A percentile compares a stretch with the other conserved stretches of the same genome.
These are phyloP conservation scores for Brachylomia viminalis DNA, from an alignment of 2,888 invertebrate species.

Conservation along the genomic window DNA sequence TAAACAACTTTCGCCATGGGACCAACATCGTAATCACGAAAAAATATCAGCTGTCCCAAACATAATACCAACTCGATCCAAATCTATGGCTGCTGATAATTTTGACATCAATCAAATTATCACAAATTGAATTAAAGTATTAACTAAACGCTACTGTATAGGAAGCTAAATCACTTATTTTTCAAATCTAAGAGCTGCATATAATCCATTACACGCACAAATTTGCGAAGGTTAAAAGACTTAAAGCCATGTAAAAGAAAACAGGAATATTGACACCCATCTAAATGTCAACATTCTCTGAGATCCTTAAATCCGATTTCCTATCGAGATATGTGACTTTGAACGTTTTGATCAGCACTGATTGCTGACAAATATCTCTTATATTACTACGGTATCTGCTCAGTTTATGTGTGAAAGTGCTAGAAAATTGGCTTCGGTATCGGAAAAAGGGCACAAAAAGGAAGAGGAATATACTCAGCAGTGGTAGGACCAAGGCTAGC, in stretches of 20 bases:
- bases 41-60: too few relatives aligned
- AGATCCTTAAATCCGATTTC: constrained; percentile 53
- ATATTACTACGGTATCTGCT: constrained; percentile 14
- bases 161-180: background rate
- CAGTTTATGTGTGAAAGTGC: constrained; percentile 34
- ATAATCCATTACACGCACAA: background rate
- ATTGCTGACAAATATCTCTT: constrained; percentile 43
- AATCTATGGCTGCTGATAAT: constrained; percentile 18
- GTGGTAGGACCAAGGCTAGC: background rate
- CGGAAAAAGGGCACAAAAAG: background rate
- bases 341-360: constrained; percentile 38
- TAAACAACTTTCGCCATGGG: too few relatives aligned
- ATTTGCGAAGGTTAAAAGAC: background rate
- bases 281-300: constrained; percentile 7
- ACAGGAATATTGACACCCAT: constrained; percentile 11
- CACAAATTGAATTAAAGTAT: constrained; percentile 15
- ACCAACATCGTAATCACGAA: too few relatives aligned
- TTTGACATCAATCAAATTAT: constrained; percentile 13
- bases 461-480: background rate
- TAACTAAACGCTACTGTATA: constrained; percentile 6
- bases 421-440: constrained; percentile 6
- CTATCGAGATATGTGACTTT: constrained; percentile 29
- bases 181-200: background rate
- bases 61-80: too few relatives aligned
- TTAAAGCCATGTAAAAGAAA: background rate